phyloP scores from a whole-genome alignment of 1,140 invertebrate genomes.

The Cepaea nemoralis region DNA sequence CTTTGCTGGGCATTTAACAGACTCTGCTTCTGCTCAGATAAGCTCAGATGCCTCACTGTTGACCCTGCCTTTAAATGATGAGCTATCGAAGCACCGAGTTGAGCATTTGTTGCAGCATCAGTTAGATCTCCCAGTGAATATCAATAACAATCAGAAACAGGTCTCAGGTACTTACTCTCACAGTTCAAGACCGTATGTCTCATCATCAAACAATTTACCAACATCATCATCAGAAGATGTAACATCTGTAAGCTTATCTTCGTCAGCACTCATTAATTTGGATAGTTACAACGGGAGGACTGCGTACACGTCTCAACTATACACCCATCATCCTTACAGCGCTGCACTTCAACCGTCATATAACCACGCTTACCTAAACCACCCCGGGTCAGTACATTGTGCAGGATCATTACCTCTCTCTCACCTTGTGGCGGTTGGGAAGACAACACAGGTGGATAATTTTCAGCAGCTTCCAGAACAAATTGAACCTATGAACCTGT shows the following conservation, averaged over 20 bases:
- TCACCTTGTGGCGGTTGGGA: not conserved
- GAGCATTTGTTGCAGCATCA: conserved; percentile 26
- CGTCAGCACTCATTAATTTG: not conserved
- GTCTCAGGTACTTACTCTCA: not conserved
- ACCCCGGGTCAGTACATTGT: not conserved
- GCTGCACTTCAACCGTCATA: not conserved
- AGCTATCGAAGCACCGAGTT: conserved; percentile 16
- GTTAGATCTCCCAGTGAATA: not conserved
- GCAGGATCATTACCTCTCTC: not conserved
- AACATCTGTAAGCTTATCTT: not conserved
- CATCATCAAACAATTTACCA: not conserved
- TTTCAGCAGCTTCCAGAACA: conserved; percentile 38
- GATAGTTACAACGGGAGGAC: not conserved
- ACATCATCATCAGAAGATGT: not conserved
- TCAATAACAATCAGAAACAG: not conserved
- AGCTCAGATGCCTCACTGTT: not conserved
- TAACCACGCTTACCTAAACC: not conserved
- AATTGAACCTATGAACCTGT: conserved; percentile 38
- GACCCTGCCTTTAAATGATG: not conserved
- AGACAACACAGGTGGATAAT: not conserved
- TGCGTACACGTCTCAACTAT: not conserved
- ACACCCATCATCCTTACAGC: not conserved
- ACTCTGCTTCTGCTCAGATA: not conserved
- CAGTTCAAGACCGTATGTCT: not conserved
- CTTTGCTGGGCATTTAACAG: not conserved